A percentile compares a stretch with the other conserved stretches of the same genome.
Conservation (phyloP, 2,797 vertebrate species). For the Smutsia gigantea region DNA sequence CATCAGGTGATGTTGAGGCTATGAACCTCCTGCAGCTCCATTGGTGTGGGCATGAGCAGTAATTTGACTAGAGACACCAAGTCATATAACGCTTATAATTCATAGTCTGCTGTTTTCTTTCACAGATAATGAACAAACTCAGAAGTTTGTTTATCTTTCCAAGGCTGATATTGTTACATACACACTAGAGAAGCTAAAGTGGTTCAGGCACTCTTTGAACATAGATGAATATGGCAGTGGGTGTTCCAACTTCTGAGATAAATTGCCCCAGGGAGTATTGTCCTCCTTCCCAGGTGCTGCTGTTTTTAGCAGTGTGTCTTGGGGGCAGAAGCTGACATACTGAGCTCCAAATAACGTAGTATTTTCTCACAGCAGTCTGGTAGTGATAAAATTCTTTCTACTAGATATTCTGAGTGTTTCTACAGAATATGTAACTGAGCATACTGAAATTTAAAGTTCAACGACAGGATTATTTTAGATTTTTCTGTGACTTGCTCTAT, state of each 20-base stretch:
- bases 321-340: neutral
- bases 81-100: neutral
- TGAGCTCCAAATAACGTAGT: neutral
- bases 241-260: neutral
- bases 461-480: neutral
- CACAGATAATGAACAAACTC: neutral
- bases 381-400: neutral
- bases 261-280: neutral
- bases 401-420: neutral
- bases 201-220: neutral
- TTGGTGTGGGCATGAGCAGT: neutral
- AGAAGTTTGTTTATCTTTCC: neutral
- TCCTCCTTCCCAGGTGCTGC: neutral
- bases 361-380: neutral
- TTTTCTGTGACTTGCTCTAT: neutral
- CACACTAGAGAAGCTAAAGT: neutral
- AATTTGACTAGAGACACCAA: neutral
- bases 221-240: neutral
- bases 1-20: neutral
- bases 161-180: neutral
- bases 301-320: neutral
- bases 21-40: neutral
- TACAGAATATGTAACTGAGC: slow-evolving; percentile 1
- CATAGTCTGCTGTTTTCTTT: neutral
- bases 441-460: neutral